Evolutionary conservation across 2,113 vertebrate species (phyloP), one percentile per base, ranked within the genome.

Genomic region (Osmerus mordax): DNA sequence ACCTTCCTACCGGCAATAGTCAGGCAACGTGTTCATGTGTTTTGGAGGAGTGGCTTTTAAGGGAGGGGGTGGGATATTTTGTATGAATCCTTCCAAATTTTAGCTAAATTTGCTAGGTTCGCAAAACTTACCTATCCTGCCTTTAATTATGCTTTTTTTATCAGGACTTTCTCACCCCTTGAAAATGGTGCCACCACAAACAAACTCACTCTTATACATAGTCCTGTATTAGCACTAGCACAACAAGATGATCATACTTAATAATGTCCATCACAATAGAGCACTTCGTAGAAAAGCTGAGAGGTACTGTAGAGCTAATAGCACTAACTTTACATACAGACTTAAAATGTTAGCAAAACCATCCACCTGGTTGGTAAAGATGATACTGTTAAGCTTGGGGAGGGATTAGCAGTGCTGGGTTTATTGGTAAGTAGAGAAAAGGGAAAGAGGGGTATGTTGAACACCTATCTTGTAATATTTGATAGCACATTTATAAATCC

Each of bases 321-420:
- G 32, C 32, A 36, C 32, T 36, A 36, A 36, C 32, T 36, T 36
- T 36, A 36, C 4, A 36, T 36, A 36, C 32, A 36, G 4, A 36
- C 32, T 6, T 36, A 83, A 87, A 82, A 70, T 66, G 21, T 41
- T 70, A 52, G 14, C 74, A 65, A 14, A 64, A n/a, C 16, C 47
- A 58, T 70, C 76, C 86, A 88, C 85, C 88, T 90, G 87, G 76
- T 61, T 72, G 71, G 74, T 87, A 87, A 88, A 89, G 66, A 84
- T 82, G 81, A 88, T 86, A 84, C 77, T 36, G 77, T 65, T 75
- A 87, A 65, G 64, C 78, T 28, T 70, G 70, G 70, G 65, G 68
- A 55, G 64, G 51, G 47, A 70, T 73, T 63, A 58, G 8, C 4
- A 2, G 32, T 36, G 32, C 25, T 28, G 25, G 25, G 25, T 28